These are phyloP conservation scores for Zeugodacus cucurbitae DNA, from an alignment of 1,140 invertebrate species.

Conservation along the genomic window DNA sequence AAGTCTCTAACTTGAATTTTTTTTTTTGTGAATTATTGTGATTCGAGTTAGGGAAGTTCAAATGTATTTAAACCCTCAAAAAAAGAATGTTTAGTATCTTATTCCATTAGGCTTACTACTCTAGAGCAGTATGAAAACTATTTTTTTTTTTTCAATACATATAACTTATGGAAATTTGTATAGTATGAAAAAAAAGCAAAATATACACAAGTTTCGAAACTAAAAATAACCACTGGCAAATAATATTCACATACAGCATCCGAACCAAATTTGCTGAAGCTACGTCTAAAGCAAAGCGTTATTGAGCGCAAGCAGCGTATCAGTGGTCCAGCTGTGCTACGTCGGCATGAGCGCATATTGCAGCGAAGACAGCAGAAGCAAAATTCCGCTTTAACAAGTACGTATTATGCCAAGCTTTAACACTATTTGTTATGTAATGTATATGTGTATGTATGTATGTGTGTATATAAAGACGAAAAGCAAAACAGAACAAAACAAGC, in stretches of 20 bases:
- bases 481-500: slow-evolving; percentile 8
- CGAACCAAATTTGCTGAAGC: slow-evolving; percentile 96
- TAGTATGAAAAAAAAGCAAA: neutral
- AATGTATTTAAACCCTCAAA: too few species aligned
- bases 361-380: slow-evolving; percentile 75
- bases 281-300: slow-evolving; percentile 94
- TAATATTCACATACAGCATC: slow-evolving; percentile 77
- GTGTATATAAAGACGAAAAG: slow-evolving; percentile 5
- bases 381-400: slow-evolving; percentile 83
- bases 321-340: slow-evolving; percentile 83
- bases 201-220: neutral
- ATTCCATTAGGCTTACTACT: too few species aligned
- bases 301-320: slow-evolving; percentile 84
- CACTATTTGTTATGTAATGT: neutral
- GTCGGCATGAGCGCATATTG: slow-evolving; percentile 82
- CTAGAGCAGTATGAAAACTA: neutral
- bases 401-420: slow-evolving; percentile 61
- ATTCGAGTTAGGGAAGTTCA: too few species aligned
- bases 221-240: slow-evolving; percentile 40
- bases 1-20: too few species aligned
- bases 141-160: neutral
- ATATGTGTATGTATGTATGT: neutral
- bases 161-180: neutral
- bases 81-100: too few species aligned
- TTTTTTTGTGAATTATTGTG: too few species aligned